A percentile compares a stretch with the other conserved stretches of the same genome.
Evolutionary conservation across 2,888 invertebrate species (phyloP).

Genomic region (Thumatha senex): DNA sequence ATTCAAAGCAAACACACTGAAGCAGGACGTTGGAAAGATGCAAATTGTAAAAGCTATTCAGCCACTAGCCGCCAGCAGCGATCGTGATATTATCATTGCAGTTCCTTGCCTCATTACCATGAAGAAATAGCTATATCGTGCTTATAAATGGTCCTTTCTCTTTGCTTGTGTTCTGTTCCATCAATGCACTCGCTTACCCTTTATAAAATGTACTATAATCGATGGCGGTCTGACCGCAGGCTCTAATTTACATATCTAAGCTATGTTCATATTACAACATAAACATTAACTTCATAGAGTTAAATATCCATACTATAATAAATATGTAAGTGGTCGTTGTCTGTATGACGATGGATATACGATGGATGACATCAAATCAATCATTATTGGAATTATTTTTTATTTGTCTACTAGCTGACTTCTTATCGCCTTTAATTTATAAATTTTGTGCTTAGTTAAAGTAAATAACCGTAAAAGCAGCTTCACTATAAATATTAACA

Average conservation of each 20-base stretch:
- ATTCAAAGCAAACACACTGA: neutral
- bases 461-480: too few species aligned
- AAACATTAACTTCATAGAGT: too few species aligned
- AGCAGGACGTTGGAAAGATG: neutral
- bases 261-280: conserved; percentile 13
- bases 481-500: too few species aligned
- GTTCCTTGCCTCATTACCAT: conserved; percentile 1
- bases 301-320: too few species aligned
- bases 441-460: too few species aligned
- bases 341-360: too few species aligned
- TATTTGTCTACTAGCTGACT: too few species aligned
- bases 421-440: too few species aligned
- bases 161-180: neutral
- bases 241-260: conserved; percentile 6
- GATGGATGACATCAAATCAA: too few species aligned
- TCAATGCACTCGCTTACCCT: conserved; percentile 4
- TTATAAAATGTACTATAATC: conserved; percentile 14
- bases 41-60: neutral
- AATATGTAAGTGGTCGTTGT: too few species aligned
- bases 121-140: conserved; percentile 5
- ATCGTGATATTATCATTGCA: conserved; percentile 2
- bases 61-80: neutral
- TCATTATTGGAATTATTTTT: too few species aligned
- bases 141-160: conserved; percentile 2
- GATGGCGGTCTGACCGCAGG: conserved; percentile 27